Base-by-base conservation (phyloP, 2,888 invertebrate genomes). In the Zelleria hepariella region DNA sequence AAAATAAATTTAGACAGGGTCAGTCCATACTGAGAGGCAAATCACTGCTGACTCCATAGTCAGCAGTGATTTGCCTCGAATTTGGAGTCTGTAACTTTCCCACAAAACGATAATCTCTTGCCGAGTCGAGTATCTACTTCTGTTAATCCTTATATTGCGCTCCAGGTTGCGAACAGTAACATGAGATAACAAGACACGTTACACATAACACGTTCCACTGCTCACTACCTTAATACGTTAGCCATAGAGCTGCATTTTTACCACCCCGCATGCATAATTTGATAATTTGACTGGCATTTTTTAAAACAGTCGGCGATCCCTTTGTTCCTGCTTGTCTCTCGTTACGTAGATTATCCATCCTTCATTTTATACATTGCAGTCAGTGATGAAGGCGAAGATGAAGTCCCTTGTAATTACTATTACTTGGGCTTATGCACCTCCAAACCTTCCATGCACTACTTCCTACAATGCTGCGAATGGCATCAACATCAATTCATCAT, bases 311-410 rank as follows among this genome's bases (percentile, higher is more conserved):
- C 58, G 58, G 58, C 68, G 68, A 65, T 70, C 68, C 69, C 67
- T 74, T 75, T 75, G 74, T 77, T 75, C 66, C 71, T 64, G 62
- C 69, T 69, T 67, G 71, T 71, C 71, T 62, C 69, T 69, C 67
- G 71, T 71, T 72, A 74, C 73, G 73, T 68, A 74, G 67, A 73
- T 73, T 63, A 65, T 65, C 67, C 66, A 32, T 21, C 20, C 55
- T 32, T 55, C 20, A 32, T 55, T n/a, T n/a, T 55, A 55, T 27
- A 53, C 53, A 53, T 57, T 47, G 57, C 57, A 20, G 27, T 32
- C 57, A 15, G 32, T 4, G 15, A 20, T 27, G 6, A 47, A 10
- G 42, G 21, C 24, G 42, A 15, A n/a, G 32, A 42, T 15, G 10
- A 23, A n/a, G 53, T 55, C 55, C 57, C 42, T 32, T 57, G 57